Base-by-base conservation (phyloP, 2,113 vertebrate species). In the Salvelinus sp. region DNA sequence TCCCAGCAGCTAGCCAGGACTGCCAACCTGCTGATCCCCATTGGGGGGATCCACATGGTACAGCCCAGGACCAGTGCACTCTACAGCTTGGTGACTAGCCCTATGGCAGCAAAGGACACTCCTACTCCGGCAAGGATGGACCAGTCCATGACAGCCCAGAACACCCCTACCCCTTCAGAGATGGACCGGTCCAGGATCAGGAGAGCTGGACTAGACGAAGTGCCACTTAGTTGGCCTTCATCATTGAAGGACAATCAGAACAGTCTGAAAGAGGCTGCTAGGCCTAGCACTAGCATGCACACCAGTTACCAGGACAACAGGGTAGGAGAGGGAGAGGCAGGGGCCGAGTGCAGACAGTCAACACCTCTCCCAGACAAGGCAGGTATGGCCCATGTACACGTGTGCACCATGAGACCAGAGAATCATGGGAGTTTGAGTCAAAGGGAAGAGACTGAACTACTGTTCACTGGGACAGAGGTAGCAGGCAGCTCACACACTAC, bases 31-130 rank as follows among this genome's bases (percentile, higher is more conserved):
- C 91, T 97, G 90, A 96, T 98, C 79, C 96, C 96, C 76, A 97
- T 98, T 2, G 97, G 97, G 47, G 97, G 97, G 73, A 97, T 98
- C 78, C 96, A 98, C 90, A 97, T 98, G 96, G 95, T 98, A 65
- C 96, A 96, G 79, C 91, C 95, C 7, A 83, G 95, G 76, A 94
- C 94, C 0, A 92, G 94, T 60, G 90, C 87, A 62, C 91, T 95
- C 28, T 85, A 91, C 79, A 77, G 91, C 74, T 87, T 95, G 83
- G 83, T 93, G 91, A 88, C 86, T 86, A 86, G 2, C 83, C 88
- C 91, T 1, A 76, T 78, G 5, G 73, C 58, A 14, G 82, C 87
- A 78, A 77, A 86, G 7, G 22, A 74, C n/a, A 18, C 33, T 76
- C 71, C 30, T 18, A 1, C 7, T 33, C 63, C 69, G 27, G 67